These are phyloP conservation scores for Syrista parreyssii DNA, from an alignment of 2,888 invertebrate species.

Conservation along the genomic window DNA sequence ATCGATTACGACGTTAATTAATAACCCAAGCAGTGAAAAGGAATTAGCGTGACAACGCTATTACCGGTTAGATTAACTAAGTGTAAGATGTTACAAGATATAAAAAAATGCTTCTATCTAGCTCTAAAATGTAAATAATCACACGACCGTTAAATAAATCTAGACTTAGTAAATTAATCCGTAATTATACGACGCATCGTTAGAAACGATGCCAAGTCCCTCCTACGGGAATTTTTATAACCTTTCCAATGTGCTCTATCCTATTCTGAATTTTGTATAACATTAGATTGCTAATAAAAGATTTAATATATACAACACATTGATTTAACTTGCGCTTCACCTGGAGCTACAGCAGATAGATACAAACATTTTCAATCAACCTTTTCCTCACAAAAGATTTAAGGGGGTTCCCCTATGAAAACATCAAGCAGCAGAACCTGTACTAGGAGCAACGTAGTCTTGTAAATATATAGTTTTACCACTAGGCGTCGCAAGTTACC, in stretches of 20 bases:
- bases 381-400: not conserved
- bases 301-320: not conserved
- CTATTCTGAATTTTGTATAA: slow-evolving; percentile 5
- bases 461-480: not conserved
- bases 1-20: not conserved
- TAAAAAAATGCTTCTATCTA: not conserved
- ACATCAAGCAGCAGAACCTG: not conserved
- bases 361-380: not conserved
- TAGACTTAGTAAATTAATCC: slow-evolving; percentile 20
- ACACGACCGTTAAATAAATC: not conserved
- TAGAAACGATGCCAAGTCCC: not conserved
- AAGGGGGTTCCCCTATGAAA: not conserved
- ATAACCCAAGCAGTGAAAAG: not conserved
- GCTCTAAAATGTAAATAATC: slow-evolving; percentile 21
- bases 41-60: not conserved
- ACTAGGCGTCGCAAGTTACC: not conserved
- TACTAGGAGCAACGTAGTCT: too few species aligned
- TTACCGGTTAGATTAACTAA: not conserved
- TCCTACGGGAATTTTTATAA: not conserved
- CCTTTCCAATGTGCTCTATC: not conserved
- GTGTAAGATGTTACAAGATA: not conserved
- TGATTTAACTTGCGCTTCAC: not conserved
- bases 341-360: not conserved
- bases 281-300: slow-evolving; percentile 6
- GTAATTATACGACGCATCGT: slow-evolving; percentile 3